Evolutionary conservation across 2,797 vertebrate genomes (phyloP).

Genomic region (Lacerta bilineata): DNA sequence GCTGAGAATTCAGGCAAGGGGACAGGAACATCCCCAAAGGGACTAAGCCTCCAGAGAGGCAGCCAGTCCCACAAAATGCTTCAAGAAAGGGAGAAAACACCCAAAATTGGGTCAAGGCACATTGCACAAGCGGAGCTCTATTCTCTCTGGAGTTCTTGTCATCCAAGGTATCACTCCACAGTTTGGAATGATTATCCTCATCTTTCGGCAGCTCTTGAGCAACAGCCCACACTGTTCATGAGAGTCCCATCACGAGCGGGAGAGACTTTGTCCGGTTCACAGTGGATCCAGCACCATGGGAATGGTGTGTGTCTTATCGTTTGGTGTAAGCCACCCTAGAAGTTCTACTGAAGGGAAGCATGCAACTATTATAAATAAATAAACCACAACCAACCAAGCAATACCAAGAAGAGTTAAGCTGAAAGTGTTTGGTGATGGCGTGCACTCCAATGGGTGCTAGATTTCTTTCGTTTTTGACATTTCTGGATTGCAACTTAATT

Average conservation of each 20-base stretch:
- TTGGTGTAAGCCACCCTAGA: background rate
- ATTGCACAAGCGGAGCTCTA: background rate
- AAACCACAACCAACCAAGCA: background rate
- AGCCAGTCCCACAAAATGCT: background rate
- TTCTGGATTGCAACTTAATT: background rate
- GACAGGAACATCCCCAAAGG: no score
- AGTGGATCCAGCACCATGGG: no score
- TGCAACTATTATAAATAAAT: background rate
- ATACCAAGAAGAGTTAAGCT: background rate
- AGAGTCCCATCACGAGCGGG: background rate
- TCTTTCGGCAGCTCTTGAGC: background rate
- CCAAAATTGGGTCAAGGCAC: background rate
- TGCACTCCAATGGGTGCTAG: background rate
- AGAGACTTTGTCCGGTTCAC: background rate
- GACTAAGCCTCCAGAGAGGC: background rate
- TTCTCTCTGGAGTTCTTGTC: background rate
- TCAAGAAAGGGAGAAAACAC: background rate
- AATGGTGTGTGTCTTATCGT: background rate
- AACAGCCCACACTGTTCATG: background rate
- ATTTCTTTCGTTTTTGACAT: background rate
- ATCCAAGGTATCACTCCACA: background rate
- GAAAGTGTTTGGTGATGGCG: background rate
- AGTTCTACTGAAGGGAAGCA: background rate
- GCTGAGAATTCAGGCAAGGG: no score
- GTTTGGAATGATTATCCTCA: background rate